Percentiles rank a stretch among this genome's conserved stretches.
Evolutionary conservation across 1,140 invertebrate genomes (phyloP).

Genomic region (Dreissena rostriformis): DNA sequence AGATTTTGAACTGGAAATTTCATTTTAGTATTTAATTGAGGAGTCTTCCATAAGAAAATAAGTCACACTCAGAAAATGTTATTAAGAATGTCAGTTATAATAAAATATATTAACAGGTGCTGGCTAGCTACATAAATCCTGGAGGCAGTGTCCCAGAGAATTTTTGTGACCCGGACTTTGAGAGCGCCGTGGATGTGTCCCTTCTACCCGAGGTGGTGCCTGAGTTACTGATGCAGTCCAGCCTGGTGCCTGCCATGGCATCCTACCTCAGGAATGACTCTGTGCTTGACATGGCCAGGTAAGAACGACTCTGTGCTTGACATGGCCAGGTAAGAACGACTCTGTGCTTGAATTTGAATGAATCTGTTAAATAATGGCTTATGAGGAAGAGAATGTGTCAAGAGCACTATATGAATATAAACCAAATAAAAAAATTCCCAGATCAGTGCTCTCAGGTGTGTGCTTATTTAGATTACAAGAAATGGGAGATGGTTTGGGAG

Average conservation of each 20-base stretch:
- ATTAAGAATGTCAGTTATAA: too few species aligned
- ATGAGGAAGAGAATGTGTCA: too few species aligned
- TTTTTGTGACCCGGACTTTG: slow-evolving; percentile 60
- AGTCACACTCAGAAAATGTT: too few species aligned
- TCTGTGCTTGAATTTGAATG: slow-evolving; percentile 74
- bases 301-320: slow-evolving; percentile 85
- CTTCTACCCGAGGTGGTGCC: slow-evolving; percentile 84
- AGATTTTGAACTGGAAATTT: too few species aligned
- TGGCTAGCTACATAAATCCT: slow-evolving; percentile 93
- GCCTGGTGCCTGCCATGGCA: slow-evolving; percentile 92
- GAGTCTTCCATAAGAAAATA: too few species aligned
- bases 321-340: slow-evolving; percentile 86
- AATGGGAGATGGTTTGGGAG: too few species aligned
- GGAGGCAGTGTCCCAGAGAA: slow-evolving; percentile 80
- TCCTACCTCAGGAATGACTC: slow-evolving; percentile 97
- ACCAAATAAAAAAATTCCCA: too few species aligned
- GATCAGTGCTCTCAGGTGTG: too few species aligned
- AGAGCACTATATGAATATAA: too few species aligned
- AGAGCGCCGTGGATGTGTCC: slow-evolving; percentile 61
- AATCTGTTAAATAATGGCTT: too few species aligned
- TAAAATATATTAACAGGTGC: slow-evolving; percentile 81
- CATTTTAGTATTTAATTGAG: too few species aligned
- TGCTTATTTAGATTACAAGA: too few species aligned
- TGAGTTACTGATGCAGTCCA: slow-evolving; percentile 90
- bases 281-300: slow-evolving; percentile 94